Evolutionary conservation across 2,113 vertebrate genomes (phyloP).

Genomic region (Cyanoderma ruficeps): DNA sequence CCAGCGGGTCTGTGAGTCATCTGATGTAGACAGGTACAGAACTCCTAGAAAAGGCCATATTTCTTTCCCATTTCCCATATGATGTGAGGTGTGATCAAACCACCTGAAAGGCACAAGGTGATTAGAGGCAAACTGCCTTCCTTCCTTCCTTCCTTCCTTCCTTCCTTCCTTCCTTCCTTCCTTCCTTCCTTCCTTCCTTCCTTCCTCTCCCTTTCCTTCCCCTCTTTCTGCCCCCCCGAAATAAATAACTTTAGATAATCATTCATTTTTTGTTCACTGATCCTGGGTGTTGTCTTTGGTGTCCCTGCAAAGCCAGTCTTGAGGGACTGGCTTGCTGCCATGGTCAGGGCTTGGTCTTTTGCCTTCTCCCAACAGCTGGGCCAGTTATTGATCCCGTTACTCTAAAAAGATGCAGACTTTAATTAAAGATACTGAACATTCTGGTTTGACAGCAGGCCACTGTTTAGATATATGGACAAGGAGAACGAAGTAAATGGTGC

Average conservation of each 20-base stretch:
- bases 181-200: neutral
- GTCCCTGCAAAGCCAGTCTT: neutral
- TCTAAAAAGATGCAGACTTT: neutral
- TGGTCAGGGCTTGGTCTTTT: neutral
- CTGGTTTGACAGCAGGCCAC: neutral
- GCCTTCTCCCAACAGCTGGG: neutral
- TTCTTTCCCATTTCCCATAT: neutral
- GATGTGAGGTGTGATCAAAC: neutral
- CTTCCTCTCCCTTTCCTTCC: neutral
- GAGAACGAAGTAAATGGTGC: neutral
- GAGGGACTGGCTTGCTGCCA: neutral
- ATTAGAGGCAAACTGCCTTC: neutral
- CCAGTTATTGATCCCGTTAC: fast-evolving
- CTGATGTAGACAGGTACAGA: neutral
- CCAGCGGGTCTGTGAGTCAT: neutral
- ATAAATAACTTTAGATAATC: neutral
- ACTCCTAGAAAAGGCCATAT: neutral
- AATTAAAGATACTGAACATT: neutral
- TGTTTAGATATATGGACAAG: neutral
- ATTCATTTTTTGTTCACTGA: neutral
- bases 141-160: neutral
- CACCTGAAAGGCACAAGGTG: neutral
- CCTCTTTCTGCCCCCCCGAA: neutral
- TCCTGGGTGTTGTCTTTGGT: neutral
- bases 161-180: neutral